phyloP scores from a whole-genome alignment of 53 echinoderm and acorn worm species.

The Henricia sp. region DNA sequence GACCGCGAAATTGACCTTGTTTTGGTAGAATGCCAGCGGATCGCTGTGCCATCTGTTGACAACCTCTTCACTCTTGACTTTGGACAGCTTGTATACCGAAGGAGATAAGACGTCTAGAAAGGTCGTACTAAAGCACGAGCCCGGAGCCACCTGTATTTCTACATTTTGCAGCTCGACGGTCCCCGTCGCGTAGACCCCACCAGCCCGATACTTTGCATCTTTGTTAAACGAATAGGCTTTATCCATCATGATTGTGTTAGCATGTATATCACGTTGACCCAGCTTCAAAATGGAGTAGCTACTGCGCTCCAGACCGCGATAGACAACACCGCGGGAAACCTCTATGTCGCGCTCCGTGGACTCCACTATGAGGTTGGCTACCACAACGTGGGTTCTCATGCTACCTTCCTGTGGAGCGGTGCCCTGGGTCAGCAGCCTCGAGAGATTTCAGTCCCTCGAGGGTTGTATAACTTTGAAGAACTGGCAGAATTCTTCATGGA shows the following conservation, averaged over 20 bases:
- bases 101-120: constrained; percentile 11
- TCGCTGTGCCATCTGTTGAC: constrained; percentile 29
- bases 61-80: constrained; percentile 22
- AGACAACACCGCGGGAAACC: constrained; percentile 31
- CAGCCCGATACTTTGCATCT: not conserved
- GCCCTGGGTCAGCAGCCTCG: not conserved
- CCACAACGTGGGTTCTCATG: constrained; percentile 23
- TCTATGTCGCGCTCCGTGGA: constrained; percentile 40
- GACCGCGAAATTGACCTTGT: constrained; percentile 61
- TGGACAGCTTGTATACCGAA: constrained; percentile 1
- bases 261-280: constrained; percentile 31
- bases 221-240: constrained; percentile 13
- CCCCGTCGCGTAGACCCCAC: constrained; percentile 37
- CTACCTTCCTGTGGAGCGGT: constrained; percentile 16
- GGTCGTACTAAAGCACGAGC: constrained; percentile 1
- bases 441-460: not conserved
- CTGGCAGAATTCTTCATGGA: not conserved
- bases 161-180: constrained; percentile 12
- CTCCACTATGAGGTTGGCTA: constrained; percentile 52
- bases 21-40: constrained; percentile 60
- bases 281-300: constrained; percentile 30
- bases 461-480: constrained; percentile 23
- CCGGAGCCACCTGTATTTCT: constrained; percentile 16
- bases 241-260: constrained; percentile 1
- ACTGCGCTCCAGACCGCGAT: constrained; percentile 12